These are phyloP conservation scores for Oenanthe melanoleuca DNA, from an alignment of 2,113 vertebrate species.

Conservation along the genomic window DNA sequence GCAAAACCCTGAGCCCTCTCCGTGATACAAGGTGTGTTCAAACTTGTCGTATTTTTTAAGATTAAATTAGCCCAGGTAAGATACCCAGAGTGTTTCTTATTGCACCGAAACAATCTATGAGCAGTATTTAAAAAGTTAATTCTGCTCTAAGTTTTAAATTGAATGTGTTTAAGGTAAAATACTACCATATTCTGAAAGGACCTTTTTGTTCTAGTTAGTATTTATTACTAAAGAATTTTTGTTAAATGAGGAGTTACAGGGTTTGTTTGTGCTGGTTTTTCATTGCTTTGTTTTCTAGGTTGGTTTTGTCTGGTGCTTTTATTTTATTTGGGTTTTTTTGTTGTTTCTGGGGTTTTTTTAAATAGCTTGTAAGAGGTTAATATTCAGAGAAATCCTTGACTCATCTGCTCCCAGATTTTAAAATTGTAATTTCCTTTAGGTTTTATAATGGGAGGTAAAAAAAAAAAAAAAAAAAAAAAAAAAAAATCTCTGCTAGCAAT, in stretches of 20 bases:
- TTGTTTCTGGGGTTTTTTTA: not conserved
- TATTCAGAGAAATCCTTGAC: not conserved
- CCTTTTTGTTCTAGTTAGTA: not conserved
- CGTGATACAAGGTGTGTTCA: not conserved
- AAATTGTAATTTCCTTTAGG: not conserved
- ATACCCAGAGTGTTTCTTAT: not conserved
- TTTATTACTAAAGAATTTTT: not conserved
- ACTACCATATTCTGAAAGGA: not conserved
- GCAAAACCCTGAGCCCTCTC: not conserved
- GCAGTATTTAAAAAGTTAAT: not conserved
- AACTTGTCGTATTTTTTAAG: not conserved
- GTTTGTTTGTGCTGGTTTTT: not conserved
- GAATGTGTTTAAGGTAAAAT: not conserved
- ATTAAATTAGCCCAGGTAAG: not conserved
- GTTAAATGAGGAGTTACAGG: not conserved
- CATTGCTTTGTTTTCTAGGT: not conserved
- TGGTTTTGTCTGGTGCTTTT: not conserved
- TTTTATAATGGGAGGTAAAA: not conserved
- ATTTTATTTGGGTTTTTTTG: not conserved
- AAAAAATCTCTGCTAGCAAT: not conserved
- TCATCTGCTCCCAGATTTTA: not conserved
- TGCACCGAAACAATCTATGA: not conserved
- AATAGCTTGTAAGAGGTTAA: not conserved
- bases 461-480: not conserved
- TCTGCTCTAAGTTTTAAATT: not conserved